These are phyloP conservation scores for Ernsta delagoae DNA, from an alignment of 2,888 invertebrate species.

Conservation along the genomic window DNA sequence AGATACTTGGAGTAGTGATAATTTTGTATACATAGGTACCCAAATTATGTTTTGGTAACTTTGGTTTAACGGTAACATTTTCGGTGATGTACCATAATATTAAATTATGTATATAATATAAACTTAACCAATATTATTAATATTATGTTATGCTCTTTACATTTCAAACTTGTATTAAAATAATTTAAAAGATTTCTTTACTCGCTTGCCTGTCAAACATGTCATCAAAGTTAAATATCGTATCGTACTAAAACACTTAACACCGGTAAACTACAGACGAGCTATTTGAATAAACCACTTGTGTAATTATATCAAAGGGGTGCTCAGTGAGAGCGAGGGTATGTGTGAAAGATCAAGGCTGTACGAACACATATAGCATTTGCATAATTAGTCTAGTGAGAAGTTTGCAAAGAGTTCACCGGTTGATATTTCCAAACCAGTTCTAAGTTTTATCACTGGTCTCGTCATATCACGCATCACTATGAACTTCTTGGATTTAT, in stretches of 20 bases:
- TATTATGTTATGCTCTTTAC: too few relatives aligned
- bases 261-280: constrained; percentile 23
- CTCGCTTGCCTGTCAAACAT: not conserved
- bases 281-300: constrained; percentile 51
- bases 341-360: constrained; percentile 72
- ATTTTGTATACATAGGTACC: too few relatives aligned
- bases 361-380: constrained; percentile 58
- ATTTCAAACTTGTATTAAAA: too few relatives aligned
- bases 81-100: too few relatives aligned
- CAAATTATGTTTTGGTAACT: too few relatives aligned
- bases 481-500: constrained; percentile 2
- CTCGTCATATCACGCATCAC: constrained; percentile 12
- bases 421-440: constrained; percentile 77
- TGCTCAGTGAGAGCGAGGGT: constrained; percentile 51
- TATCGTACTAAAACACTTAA: not conserved
- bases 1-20: too few relatives aligned
- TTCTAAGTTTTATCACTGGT: constrained; percentile 37
- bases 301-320: constrained; percentile 53
- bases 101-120: too few relatives aligned
- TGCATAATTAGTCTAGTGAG: constrained; percentile 59
- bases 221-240: not conserved
- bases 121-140: too few relatives aligned
- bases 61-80: too few relatives aligned
- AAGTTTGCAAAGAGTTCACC: constrained; percentile 58
- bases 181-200: not conserved